Percentiles rank a stretch among this genome's conserved stretches.
These are phyloP conservation scores for Sylvia borin DNA, from an alignment of 2,797 vertebrate genomes.

Conservation along the genomic window DNA sequence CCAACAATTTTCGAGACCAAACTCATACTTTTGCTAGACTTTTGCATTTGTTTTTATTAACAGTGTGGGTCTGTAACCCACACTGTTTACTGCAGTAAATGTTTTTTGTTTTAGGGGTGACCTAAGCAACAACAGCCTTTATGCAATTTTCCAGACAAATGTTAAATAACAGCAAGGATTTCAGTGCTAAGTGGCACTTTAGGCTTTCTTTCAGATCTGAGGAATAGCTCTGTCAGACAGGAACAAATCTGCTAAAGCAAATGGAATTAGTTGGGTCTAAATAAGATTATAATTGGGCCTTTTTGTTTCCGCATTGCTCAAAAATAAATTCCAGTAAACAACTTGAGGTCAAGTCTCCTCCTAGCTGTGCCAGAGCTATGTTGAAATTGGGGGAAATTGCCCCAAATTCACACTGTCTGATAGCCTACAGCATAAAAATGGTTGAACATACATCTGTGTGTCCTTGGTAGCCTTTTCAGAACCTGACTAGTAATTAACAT, in stretches of 20 bases:
- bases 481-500: background rate
- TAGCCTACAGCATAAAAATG: background rate
- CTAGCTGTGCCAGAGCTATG: background rate
- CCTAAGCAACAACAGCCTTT: background rate
- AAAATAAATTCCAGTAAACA: constrained; percentile 10
- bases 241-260: constrained; percentile 13
- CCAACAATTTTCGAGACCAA: background rate
- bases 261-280: constrained; percentile 33
- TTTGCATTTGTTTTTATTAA: background rate
- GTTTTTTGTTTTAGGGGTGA: background rate
- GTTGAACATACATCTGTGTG: background rate
- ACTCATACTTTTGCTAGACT: background rate
- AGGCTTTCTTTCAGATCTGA: background rate
- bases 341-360: background rate
- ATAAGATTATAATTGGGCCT: constrained; percentile 32
- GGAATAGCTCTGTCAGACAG: constrained; percentile 8
- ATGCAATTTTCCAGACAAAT: constrained; percentile 10
- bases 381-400: background rate
- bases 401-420: background rate
- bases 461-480: background rate
- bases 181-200: background rate
- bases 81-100: background rate
- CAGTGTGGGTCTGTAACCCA: background rate
- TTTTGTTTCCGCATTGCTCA: constrained; percentile 15
- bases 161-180: background rate